These are phyloP conservation scores for Batillaria attramentaria DNA, from an alignment of 1,140 invertebrate species.

Conservation along the genomic window DNA sequence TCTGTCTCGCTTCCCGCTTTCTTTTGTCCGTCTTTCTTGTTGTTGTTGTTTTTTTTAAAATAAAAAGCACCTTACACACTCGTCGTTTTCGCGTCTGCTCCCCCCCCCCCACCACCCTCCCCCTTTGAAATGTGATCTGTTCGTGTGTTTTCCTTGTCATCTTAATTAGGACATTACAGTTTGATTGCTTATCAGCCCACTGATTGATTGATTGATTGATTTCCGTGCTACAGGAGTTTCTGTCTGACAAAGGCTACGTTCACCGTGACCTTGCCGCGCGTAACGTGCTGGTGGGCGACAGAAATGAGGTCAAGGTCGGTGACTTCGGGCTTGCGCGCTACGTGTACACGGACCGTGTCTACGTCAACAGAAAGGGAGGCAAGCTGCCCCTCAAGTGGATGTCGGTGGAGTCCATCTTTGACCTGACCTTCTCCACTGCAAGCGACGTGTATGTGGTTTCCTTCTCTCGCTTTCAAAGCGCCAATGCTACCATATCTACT, in stretches of 20 bases:
- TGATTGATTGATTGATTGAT: background rate
- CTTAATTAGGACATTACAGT: too few species aligned
- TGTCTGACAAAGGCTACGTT: constrained; percentile 73
- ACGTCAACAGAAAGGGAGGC: constrained; percentile 74
- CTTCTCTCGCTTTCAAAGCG: too few species aligned
- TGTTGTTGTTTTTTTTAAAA: background rate
- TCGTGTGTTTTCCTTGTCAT: background rate
- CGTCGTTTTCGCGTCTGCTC: background rate
- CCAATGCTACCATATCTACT: too few species aligned
- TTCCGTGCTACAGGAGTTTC: constrained; percentile 69
- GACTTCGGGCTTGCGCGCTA: constrained; percentile 74
- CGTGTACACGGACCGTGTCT: constrained; percentile 71
- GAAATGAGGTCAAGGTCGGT: constrained; percentile 68
- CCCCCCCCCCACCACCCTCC: background rate
- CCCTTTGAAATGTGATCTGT: background rate
- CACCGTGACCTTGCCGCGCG: constrained; percentile 73
- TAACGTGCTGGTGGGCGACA: constrained; percentile 71
- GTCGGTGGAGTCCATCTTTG: constrained; percentile 71
- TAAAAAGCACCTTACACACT: background rate
- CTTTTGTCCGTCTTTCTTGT: background rate
- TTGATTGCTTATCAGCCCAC: too few species aligned
- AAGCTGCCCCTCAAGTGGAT: constrained; percentile 72
- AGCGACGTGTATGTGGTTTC: constrained; percentile 71
- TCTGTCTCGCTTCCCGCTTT: background rate
- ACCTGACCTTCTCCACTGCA: constrained; percentile 72